Conservation (phyloP, 30 jellyfish, hydroid and myxozoan genomes). For the Aurelia sp. region DNA sequence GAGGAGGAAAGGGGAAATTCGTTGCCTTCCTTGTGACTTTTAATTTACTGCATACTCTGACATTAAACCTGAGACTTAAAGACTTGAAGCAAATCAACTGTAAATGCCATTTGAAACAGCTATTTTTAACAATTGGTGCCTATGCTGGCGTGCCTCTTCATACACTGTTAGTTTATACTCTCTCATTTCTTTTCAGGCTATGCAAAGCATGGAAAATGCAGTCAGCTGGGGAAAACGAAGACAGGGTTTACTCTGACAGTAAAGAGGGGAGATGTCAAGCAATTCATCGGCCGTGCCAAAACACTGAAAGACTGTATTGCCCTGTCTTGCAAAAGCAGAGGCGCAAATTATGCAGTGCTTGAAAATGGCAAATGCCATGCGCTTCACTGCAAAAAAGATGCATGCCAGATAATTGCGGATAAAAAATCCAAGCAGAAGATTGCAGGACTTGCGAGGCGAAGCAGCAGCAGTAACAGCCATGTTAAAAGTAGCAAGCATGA, state of each 20-base stretch:
- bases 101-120: no score
- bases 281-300: conserved; percentile 31
- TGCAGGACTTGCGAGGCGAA: conserved; percentile 39
- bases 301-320: conserved; percentile 45
- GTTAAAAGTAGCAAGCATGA: no score
- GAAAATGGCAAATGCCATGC: conserved; percentile 63
- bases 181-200: conserved; percentile 15
- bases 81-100: no score
- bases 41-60: no score
- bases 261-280: conserved; percentile 8
- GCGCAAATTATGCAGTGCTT: conserved; percentile 58
- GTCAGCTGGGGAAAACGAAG: conserved; percentile 13
- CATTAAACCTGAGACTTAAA: no score
- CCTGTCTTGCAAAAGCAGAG: conserved; percentile 40
- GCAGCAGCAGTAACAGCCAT: background rate
- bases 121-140: background rate
- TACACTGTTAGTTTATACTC: no score
- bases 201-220: conserved; percentile 46
- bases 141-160: background rate
- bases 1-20: no score
- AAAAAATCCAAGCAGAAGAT: conserved; percentile 50
- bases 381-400: conserved; percentile 54
- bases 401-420: conserved; percentile 62
- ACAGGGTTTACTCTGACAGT: conserved; percentile 45
- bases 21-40: no score